Evolutionary conservation across 2,797 vertebrate genomes (phyloP).

Genomic region (Dicrostonyx torquatus): DNA sequence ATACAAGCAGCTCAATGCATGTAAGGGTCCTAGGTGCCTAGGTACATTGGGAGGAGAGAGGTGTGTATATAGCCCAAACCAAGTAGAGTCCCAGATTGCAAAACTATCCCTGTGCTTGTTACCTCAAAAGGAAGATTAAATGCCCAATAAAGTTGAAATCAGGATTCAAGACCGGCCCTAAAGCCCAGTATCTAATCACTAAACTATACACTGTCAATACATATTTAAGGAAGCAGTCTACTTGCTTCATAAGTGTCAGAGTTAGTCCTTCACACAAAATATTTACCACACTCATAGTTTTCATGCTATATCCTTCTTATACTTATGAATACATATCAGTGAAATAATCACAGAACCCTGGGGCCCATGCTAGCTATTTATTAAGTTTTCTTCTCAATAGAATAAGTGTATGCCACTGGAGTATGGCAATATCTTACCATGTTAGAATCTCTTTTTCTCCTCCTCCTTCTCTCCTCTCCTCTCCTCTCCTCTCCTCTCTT

Average conservation of each 20-base stretch:
- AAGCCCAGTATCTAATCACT: background rate
- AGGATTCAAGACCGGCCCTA: background rate
- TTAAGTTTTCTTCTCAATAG: background rate
- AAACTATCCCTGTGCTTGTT: background rate
- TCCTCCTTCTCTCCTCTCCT: background rate
- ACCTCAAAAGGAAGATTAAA: slow-evolving; percentile 60
- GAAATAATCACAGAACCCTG: background rate
- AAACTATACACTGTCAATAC: background rate
- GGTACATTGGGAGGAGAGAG: background rate
- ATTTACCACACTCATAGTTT: background rate
- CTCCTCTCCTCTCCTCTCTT: background rate
- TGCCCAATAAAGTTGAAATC: slow-evolving; percentile 52
- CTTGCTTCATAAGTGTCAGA: background rate
- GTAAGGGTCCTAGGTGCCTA: background rate
- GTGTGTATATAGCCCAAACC: background rate
- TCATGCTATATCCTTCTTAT: background rate
- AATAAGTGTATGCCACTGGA: background rate
- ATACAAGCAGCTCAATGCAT: background rate
- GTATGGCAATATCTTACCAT: background rate
- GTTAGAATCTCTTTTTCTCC: background rate
- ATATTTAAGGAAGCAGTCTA: background rate
- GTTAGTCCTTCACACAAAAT: background rate
- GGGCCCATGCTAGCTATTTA: background rate
- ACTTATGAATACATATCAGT: background rate
- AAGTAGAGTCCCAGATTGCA: background rate